Percentiles rank a stretch among this genome's conserved stretches.
Evolutionary conservation across 2,888 invertebrate species (phyloP).

Genomic region (Escarpia spicata): DNA sequence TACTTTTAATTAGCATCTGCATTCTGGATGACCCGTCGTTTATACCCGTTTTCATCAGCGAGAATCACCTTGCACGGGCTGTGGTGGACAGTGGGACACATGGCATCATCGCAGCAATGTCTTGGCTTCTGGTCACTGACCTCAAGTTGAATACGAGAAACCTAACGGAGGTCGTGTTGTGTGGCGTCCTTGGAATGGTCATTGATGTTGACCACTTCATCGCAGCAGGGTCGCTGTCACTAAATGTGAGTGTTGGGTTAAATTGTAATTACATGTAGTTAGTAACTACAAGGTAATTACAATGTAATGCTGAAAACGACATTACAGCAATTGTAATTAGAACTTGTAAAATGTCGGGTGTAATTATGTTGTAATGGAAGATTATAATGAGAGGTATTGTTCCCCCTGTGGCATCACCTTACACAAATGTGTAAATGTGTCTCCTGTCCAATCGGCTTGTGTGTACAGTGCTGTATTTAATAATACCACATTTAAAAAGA

Average conservation of each 20-base stretch:
- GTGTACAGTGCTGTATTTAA: too few relatives aligned
- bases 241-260: slow-evolving; percentile 39
- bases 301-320: too few relatives aligned
- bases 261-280: too few relatives aligned
- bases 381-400: too few relatives aligned
- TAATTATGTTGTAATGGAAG: too few relatives aligned
- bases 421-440: too few relatives aligned
- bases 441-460: too few relatives aligned
- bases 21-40: neutral
- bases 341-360: too few relatives aligned
- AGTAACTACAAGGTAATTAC: too few relatives aligned
- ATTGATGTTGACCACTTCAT: slow-evolving; percentile 52
- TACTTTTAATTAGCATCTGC: neutral
- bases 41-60: neutral
- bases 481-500: too few relatives aligned
- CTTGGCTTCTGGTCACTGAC: neutral
- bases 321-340: too few relatives aligned
- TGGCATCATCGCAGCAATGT: neutral
- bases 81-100: neutral
- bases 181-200: slow-evolving; percentile 41
- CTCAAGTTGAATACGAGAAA: neutral
- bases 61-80: neutral
- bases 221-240: slow-evolving; percentile 43
- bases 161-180: slow-evolving; percentile 41
- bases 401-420: too few relatives aligned